Evolutionary conservation across 2,113 vertebrate species (phyloP), one percentile per base, ranked within the genome.

Genomic region (Myxocyprinus asiaticus): DNA sequence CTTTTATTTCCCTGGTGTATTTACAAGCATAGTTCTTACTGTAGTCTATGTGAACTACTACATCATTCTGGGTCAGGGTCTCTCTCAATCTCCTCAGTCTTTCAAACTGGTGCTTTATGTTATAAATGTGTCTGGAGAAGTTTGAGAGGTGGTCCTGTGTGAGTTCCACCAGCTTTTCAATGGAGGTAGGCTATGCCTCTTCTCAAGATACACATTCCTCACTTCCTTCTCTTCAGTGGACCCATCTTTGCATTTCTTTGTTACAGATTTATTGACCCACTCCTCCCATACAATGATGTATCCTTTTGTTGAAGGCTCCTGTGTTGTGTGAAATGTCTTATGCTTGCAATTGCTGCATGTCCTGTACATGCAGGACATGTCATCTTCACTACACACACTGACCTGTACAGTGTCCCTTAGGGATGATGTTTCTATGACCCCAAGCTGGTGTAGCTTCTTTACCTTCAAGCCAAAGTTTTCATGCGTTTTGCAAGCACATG

Each of bases 11-110:
- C 11, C 15, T 69, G 44, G 7, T 62, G 12, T 73, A 85, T 77
- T 85, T 81, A 12, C 81, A 81, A 66, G 67, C 9, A 3, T 79
- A 85, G 55, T 79, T 81, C 10, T 83, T 79, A 63, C 53, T 83
- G 61, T 74, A 81, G 9, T 85, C 63, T 9, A 73, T 15, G 6
- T 77, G 82, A 45, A 77, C 43, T 22, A 76, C 71, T 48, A 76
- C 72, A 51, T 76, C 72, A 71, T 80, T 72, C 76, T 82, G 10
- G 4, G 65, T 67, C 5, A 82, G 59, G 43, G 48, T 42, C 65
- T 81, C 70, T 66, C 5, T 84, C 63, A 84, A 55, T 67, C 9
- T 67, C n/a, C 5, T 75, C 55, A 78, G 42, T 69, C 33, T 79
- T 66, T 76, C 59, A 79, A 59, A 81, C 66, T 76, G 70, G 42